Percentiles rank a stretch among this genome's conserved stretches.
phyloP scores from a whole-genome alignment of 1,140 invertebrate genomes.

The Trichomalopsis sarcophagae region DNA sequence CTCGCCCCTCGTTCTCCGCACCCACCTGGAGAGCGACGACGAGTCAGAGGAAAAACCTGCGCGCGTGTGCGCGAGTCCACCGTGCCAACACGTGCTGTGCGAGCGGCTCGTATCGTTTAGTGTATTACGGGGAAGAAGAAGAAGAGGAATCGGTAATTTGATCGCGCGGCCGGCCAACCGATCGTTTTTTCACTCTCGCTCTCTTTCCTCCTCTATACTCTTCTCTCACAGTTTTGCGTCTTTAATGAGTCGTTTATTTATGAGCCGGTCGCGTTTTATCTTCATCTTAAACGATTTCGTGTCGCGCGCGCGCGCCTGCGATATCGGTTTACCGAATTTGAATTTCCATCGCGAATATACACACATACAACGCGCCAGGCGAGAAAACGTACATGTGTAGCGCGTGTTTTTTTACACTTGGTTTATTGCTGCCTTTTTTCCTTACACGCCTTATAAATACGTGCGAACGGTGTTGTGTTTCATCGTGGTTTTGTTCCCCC shows the following conservation, averaged over 20 bases:
- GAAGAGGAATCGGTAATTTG: conserved; percentile 27
- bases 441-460: background rate
- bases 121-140: background rate
- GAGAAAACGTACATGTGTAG: conserved; percentile 19
- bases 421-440: background rate
- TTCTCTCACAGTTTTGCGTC: conserved; percentile 2
- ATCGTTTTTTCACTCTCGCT: conserved; percentile 4
- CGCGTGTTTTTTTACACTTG: conserved; percentile 14
- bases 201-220: background rate
- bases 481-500: background rate
- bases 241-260: conserved; percentile 49
- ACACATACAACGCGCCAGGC: background rate
- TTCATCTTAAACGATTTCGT: conserved; percentile 52
- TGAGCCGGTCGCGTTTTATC: conserved; percentile 41
- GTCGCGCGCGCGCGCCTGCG: background rate
- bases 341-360: background rate
- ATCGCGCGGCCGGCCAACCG: conserved; percentile 22
- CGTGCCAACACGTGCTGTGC: background rate
- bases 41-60: conserved; percentile 4
- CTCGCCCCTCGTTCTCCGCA: conserved; percentile 21
- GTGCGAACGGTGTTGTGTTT: background rate
- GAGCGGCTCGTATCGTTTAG: background rate
- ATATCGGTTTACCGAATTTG: conserved; percentile 52
- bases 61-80: background rate
- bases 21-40: background rate